Evolutionary conservation across 2,113 vertebrate genomes (phyloP), one percentile per base, ranked within the genome.

Genomic region (Bungarus multicinctus): DNA sequence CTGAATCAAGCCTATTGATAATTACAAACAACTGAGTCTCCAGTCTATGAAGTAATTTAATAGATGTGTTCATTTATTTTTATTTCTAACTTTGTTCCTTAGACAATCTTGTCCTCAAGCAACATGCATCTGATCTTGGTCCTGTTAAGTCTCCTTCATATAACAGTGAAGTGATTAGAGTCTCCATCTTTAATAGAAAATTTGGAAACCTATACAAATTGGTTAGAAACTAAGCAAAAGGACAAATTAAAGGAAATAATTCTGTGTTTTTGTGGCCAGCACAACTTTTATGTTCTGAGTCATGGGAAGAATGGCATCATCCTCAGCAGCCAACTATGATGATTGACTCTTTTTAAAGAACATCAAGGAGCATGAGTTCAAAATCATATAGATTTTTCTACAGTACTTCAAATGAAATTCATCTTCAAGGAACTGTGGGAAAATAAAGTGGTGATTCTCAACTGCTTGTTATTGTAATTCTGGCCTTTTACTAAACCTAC

Each of bases 41-140:
- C 81, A 5, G 3, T 52, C 12, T 10, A 54, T 47, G 45, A 30
- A 39, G 43, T 50, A 20, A 18, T 58, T 89, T 50, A 89, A 58
- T 54, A 23, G 50, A n/a, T 52, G 14, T 20, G 20, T 57, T 27
- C 27, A 6, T 30, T 85, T 52, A 0, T 50, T 88, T 52, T 0
- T 2, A 53, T 96, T 53, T 93, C 92, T 60, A 2, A 89, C 74
- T 89, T 14, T 0, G 14, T 54, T 87, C 9, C 47, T 10, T 97
- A 99, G 99, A 69, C 60, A n/a, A 30, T 69, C 30, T n/a, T 69
- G 30, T 16, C 60, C 60, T 69, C 60, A 69, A n/a, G 60, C 60
- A n/a, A 69, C 30, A 69, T n/a, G 60, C 60, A 16, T 69, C 30
- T 2, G 1, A n/a, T 69, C 60, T 69, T 69, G 60, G 27, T n/a